phyloP scores from a whole-genome alignment of 2,888 invertebrate species.

The Taphrorychus bicolor region DNA sequence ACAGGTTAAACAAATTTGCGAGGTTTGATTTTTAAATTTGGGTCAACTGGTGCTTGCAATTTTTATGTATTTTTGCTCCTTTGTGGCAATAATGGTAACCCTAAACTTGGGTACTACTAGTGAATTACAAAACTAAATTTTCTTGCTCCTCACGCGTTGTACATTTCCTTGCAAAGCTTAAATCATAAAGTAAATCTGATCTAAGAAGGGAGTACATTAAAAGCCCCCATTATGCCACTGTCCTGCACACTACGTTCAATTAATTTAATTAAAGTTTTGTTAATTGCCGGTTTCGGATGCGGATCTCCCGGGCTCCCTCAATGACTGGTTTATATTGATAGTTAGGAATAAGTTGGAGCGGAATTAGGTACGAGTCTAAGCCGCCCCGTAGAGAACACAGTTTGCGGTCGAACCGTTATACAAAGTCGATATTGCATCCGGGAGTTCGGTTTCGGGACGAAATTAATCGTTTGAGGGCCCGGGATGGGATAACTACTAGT shows the following conservation, averaged over 20 bases:
- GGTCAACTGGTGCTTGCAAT: too few species aligned
- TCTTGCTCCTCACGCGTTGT: too few species aligned
- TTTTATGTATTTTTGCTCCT: too few species aligned
- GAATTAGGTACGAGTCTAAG: conserved; percentile 20
- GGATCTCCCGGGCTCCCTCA: conserved; percentile 1
- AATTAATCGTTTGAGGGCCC: conserved; percentile 7
- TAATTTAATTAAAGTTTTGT: conserved; percentile 27
- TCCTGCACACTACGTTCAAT: conserved; percentile 9
- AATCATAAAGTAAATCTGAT: background rate
- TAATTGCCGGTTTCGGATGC: conserved; percentile 19
- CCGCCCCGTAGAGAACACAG: conserved; percentile 11
- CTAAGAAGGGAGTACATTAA: background rate
- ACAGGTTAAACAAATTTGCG: too few species aligned
- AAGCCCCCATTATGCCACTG: conserved; percentile 3
- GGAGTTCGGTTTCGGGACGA: background rate
- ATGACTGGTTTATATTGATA: conserved; percentile 30
- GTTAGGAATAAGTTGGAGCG: conserved; percentile 33
- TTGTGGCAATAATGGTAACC: too few species aligned
- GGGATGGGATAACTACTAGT: background rate
- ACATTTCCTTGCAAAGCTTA: too few species aligned
- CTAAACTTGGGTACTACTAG: too few species aligned
- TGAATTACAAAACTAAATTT: too few species aligned
- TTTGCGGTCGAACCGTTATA: conserved; percentile 7
- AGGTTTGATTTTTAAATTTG: too few species aligned
- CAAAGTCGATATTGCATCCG: conserved; percentile 6